phyloP scores from a whole-genome alignment of 2,797 vertebrate genomes.

The Australoheros facetus region DNA sequence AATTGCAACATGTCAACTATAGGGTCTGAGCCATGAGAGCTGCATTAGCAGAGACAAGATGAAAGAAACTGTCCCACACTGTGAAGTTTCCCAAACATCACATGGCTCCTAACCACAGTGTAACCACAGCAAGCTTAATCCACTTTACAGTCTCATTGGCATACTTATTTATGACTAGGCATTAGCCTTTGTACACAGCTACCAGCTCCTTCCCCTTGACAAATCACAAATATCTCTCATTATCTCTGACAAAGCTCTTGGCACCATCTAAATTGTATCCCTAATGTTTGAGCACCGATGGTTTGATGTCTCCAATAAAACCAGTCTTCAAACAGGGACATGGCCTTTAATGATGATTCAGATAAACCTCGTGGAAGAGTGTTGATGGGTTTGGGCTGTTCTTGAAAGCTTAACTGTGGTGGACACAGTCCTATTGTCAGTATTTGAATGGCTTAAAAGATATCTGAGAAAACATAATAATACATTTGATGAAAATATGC shows the following conservation, averaged over 20 bases:
- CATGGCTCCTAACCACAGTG: conserved; percentile 40
- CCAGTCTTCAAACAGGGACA: conserved; percentile 34
- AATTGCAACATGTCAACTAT: neutral
- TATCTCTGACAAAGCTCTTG: conserved; percentile 57
- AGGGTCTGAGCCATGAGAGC: conserved; percentile 1
- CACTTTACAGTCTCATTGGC: conserved; percentile 67
- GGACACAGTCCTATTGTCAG: conserved; percentile 39
- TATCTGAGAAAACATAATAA: conserved; percentile 35
- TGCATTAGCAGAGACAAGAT: conserved; percentile 13
- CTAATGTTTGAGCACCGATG: conserved; percentile 45
- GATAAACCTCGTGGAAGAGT: conserved; percentile 28
- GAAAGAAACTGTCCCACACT: conserved; percentile 9
- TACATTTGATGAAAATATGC: conserved; percentile 33
- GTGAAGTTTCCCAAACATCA: conserved; percentile 49
- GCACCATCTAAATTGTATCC: conserved; percentile 31
- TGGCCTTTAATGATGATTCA: conserved; percentile 47
- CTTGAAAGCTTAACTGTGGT: conserved; percentile 41
- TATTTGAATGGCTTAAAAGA: conserved; percentile 38
- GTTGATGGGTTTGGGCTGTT: conserved; percentile 38
- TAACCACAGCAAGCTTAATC: conserved; percentile 67
- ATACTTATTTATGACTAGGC: conserved; percentile 73
- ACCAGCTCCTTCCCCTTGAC: conserved; percentile 41
- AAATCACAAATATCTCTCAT: conserved; percentile 72
- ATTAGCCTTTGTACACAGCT: conserved; percentile 61
- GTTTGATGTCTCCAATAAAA: conserved; percentile 61